These are phyloP conservation scores for Stenchaetothrips biformis DNA, from an alignment of 2,888 invertebrate species.

Conservation along the genomic window DNA sequence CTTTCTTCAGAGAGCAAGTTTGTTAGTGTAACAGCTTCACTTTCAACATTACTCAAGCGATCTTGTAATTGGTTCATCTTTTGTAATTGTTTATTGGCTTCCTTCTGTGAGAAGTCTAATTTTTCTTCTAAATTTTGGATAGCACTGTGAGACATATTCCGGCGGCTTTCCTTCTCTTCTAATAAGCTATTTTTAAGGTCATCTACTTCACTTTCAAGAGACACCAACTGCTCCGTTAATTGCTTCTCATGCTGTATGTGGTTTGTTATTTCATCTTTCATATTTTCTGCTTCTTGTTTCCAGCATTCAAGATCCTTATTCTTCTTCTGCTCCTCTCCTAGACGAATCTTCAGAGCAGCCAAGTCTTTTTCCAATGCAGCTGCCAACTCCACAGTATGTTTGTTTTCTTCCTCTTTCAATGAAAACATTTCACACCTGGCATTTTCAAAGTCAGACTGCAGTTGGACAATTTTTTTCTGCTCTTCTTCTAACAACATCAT, in stretches of 20 bases:
- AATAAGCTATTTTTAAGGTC: not conserved
- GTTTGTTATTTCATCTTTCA: not conserved
- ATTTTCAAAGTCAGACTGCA: not conserved
- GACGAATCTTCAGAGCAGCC: too few species aligned
- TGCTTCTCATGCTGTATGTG: not conserved
- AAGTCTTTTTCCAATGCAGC: too few species aligned
- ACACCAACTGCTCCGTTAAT: not conserved
- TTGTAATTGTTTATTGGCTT: not conserved
- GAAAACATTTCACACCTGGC: too few species aligned
- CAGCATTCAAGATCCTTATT: not conserved
- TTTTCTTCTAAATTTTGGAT: conserved; percentile 33
- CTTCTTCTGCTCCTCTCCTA: not conserved
- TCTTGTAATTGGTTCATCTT: not conserved
- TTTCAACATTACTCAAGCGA: not conserved
- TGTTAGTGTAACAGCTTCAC: not conserved
- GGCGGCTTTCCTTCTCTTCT: not conserved
- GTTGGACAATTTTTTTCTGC: not conserved
- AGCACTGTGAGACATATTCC: not conserved
- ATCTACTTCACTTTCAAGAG: not conserved
- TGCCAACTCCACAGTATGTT: too few species aligned
- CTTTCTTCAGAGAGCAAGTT: not conserved
- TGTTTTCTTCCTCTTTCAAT: too few species aligned
- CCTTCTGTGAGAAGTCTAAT: conserved; percentile 30
- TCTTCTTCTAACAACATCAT: not conserved
- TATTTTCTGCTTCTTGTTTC: not conserved